Base-by-base conservation (phyloP, 2,888 invertebrate species). In the Pyrochroa serraticornis region DNA sequence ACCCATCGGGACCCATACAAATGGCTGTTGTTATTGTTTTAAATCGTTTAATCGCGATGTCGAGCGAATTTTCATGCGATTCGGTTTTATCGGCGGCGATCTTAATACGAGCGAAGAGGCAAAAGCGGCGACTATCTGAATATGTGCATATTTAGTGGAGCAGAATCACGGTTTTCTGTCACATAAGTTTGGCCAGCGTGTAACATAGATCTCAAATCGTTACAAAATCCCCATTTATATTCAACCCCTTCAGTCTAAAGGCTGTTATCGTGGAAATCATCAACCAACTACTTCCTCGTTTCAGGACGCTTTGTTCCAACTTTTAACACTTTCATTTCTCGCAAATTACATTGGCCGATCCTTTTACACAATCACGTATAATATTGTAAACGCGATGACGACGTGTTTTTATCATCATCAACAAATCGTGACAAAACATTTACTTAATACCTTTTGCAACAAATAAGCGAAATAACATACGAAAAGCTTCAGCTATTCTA, bases 171-270 rank as follows among this genome's bases (percentile, higher is more conserved):
- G 67, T 63, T 70, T 62, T 58, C 68, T 69, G 72, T 69, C 72
- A 60, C 75, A 71, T 76, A 77, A 77, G 70, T 74, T 75, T 75
- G 76, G 70, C 71, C 75, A 74, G 70, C 77, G 76, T 77, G 77
- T 76, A 72, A 75, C 77, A 77, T 77, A 75, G 72, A 77, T 77
- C 74, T 76, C 67, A 71, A 74, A 74, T 71, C 74, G 75, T 75
- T 74, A 73, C 73, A 69, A 73, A 74, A 75, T 70, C 69, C 74
- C 72, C 74, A 73, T 76, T 75, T 74, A 73, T 74, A 74, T 75
- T 73, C 75, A 69, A 70, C 73, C 73, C 73, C 70, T 67, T 69
- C 62, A 62, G 60, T 60, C 69, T 66, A 71, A 71, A 71, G 70
- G 68, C 64, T 58, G 61, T 63, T 72, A 72, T 73, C 73, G 68